Percentiles rank a stretch among this genome's conserved stretches.
Conservation (phyloP, 2,797 vertebrate species). For the Philypnodon macrostomus region DNA sequence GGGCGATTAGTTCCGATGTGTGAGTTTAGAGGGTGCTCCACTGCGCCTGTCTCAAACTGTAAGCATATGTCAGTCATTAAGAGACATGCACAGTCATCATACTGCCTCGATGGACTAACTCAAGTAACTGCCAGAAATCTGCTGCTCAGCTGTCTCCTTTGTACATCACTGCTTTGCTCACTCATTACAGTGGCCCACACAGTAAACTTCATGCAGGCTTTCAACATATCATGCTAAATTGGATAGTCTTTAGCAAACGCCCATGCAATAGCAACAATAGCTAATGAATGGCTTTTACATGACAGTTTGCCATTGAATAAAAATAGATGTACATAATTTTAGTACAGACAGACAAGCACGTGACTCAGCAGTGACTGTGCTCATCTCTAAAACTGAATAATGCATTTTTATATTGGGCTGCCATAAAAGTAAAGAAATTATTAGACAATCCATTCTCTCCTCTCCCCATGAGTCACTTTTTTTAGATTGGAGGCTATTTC, state of each 20-base stretch:
- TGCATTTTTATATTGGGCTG: background rate
- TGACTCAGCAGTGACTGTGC: slow-evolving; percentile 1
- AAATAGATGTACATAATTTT: too few relatives aligned
- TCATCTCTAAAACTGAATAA: background rate
- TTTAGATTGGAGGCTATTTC: background rate
- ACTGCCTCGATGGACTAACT: slow-evolving; percentile 7
- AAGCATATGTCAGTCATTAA: slow-evolving; percentile 16
- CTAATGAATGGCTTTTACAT: slow-evolving; percentile 4
- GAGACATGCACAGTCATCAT: slow-evolving; percentile 14
- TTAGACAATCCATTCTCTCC: background rate
- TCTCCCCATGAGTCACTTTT: slow-evolving; percentile 2
- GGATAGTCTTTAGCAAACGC: background rate
- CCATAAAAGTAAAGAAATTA: background rate
- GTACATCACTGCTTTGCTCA: slow-evolving; percentile 12
- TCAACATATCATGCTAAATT: slow-evolving; percentile 3
- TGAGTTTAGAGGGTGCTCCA: slow-evolving; percentile 5
- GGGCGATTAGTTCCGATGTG: slow-evolving; percentile 6
- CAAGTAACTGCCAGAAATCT: slow-evolving; percentile 13
- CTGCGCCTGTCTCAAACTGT: slow-evolving; percentile 2
- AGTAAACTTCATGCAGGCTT: slow-evolving; percentile 6
- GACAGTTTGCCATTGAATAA: too few relatives aligned
- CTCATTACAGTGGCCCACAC: slow-evolving; percentile 5
- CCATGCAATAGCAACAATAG: background rate
- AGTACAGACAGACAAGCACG: slow-evolving; percentile 6
- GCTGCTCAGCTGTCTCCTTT: slow-evolving; percentile 16